Evolutionary conservation across 37 sponge, comb jelly and placozoan species (phyloP), one percentile per base, ranked within the genome.

Genomic region (Hormiphora californensis): DNA sequence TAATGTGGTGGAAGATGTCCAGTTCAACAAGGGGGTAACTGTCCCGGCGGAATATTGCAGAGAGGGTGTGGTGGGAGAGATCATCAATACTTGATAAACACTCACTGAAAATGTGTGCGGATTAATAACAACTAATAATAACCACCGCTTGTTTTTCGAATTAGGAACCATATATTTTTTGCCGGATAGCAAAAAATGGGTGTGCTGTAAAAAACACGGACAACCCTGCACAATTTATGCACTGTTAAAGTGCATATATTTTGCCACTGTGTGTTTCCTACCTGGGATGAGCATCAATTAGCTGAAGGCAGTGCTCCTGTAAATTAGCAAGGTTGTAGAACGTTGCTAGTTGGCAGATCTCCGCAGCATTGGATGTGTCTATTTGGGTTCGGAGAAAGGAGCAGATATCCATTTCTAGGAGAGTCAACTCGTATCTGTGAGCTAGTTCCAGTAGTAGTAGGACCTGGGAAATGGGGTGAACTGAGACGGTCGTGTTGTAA

Each of bases 1-100:
- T 37, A 0, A 95, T 87, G 11, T 89, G 91, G 0, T 85, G 62
- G 85, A 91, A 92, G 32, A 98, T 92, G 8, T 92, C 93, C 28
- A 92, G 88, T 85, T 98, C 99, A 0, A 89, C 89, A 9, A 73
- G 81, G 0, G 81, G 81, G 35, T 73, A 73, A 73, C 81, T 73
- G 44, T 73, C 81, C 25, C 81, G 40, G 1, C 35, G 21, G 36
- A 73, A 15, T 28, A 73, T 73, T 8, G 44, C 81, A 36, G 40
- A 46, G 46, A 73, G 22, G 2, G 81, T 73, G 44, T 73, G 81
- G 23, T 73, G 43, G 44, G 81, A 37, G 4, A 73, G 25, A 41
- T 73, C 81, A 4, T 27, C 81, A 21, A 73, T 8, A 46, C 43
- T 73, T 43, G 35, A 23, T 28, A 73, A 30, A 4, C 46, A 73